Evolutionary conservation across 2,888 invertebrate genomes (phyloP).

Genomic region (Ormia ochracea): DNA sequence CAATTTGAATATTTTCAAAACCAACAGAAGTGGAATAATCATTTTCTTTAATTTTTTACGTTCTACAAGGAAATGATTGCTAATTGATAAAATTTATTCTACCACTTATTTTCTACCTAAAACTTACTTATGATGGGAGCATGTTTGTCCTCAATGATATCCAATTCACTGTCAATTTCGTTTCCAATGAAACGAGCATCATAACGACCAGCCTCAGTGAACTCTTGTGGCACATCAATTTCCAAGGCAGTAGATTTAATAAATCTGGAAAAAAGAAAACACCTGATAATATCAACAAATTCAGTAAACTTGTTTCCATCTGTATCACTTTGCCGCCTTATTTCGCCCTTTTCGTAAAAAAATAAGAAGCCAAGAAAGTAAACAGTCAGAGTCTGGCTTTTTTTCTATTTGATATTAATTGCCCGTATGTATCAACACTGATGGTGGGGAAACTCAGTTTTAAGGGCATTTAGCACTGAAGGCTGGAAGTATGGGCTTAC

Average conservation of each 20-base stretch:
- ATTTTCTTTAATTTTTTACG: constrained; percentile 88
- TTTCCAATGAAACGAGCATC: constrained; percentile 89
- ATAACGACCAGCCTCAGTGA: constrained; percentile 85
- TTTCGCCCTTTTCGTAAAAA: no score
- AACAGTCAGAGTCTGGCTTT: no score
- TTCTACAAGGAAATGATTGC: constrained; percentile 78
- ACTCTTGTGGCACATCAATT: constrained; percentile 84
- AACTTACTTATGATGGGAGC: constrained; percentile 88
- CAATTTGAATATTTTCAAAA: constrained; percentile 89
- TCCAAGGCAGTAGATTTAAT: constrained; percentile 87
- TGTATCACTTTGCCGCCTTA: no score
- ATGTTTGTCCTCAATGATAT: constrained; percentile 88
- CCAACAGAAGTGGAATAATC: constrained; percentile 87
- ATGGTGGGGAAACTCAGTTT: no score
- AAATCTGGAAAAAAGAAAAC: constrained; percentile 78
- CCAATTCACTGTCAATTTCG: constrained; percentile 89
- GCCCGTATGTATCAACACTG: no score
- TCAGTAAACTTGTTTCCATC: no score
- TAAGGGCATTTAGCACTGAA: no score
- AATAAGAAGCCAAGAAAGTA: no score
- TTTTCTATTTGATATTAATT: no score
- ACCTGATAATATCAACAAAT: no score
- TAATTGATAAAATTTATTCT: constrained; percentile 19
- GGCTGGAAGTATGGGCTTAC: constrained; percentile 76
- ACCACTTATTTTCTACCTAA: not conserved